Evolutionary conservation across 1,140 invertebrate species (phyloP).

Genomic region (Leptestheria dahalacensis): DNA sequence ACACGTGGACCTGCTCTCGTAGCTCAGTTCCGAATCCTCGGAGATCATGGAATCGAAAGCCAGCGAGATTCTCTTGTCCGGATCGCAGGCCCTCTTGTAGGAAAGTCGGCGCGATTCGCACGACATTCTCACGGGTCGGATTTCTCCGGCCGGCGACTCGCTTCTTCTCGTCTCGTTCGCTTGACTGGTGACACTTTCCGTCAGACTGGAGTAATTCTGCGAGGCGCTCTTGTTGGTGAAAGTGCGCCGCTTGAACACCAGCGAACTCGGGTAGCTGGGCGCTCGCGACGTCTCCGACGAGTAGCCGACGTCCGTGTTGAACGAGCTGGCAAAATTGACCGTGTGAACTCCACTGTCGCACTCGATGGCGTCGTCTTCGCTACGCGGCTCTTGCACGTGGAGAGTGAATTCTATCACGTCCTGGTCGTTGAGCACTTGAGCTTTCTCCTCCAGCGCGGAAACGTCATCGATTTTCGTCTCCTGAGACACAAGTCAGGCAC

Average conservation of each 20-base stretch:
- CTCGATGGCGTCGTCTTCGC: not conserved
- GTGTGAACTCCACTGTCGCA: slow-evolving; percentile 6
- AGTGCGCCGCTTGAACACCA: slow-evolving; percentile 11
- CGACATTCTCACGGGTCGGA: not conserved
- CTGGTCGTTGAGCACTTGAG: not conserved
- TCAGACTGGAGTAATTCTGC: slow-evolving; percentile 14
- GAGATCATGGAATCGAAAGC: slow-evolving; percentile 14
- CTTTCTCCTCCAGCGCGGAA: not conserved
- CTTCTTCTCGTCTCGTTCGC: not conserved
- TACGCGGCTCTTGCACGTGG: not conserved
- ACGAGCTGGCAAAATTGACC: slow-evolving; percentile 9
- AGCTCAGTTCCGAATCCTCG: slow-evolving; percentile 6
- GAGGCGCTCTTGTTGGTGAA: slow-evolving; percentile 13
- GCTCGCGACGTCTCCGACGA: slow-evolving; percentile 12
- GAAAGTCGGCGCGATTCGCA: slow-evolving; percentile 12
- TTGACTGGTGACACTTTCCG: slow-evolving; percentile 11
- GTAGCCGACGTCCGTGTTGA: slow-evolving; percentile 14
- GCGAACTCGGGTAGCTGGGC: slow-evolving; percentile 12
- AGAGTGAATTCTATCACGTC: not conserved
- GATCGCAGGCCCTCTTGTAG: slow-evolving; percentile 15
- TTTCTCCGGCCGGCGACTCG: not conserved
- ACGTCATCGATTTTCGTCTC: not conserved
- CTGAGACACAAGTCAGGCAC: too few relatives aligned
- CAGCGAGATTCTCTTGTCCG: slow-evolving; percentile 11
- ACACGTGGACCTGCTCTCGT: not conserved